Conservation (phyloP, 2,797 vertebrate genomes). For the Liasis olivaceus region DNA sequence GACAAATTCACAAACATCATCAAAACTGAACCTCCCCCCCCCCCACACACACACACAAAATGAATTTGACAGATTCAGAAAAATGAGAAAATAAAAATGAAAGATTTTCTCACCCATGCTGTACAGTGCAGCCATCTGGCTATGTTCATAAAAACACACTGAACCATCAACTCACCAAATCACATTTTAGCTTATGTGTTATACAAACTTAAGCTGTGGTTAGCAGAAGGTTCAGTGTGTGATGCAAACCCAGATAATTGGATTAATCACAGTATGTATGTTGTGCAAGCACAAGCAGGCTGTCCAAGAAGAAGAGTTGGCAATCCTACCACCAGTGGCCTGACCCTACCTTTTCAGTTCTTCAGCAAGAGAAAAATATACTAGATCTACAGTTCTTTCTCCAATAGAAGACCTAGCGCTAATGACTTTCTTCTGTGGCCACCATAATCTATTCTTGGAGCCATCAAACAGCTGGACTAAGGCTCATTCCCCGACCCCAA, state of each 20-base stretch:
- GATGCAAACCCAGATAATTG: neutral
- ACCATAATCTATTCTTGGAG: neutral
- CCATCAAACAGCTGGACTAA: constrained; percentile 18
- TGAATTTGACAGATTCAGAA: neutral
- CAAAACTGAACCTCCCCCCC: neutral
- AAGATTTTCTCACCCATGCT: neutral
- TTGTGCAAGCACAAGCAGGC: neutral
- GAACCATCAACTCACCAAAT: neutral
- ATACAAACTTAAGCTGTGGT: neutral
- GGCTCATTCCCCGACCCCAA: neutral
- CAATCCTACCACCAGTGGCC: neutral
- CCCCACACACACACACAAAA: neutral
- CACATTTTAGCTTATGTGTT: neutral
- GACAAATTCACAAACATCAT: neutral
- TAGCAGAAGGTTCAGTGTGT: neutral
- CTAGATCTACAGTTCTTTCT: neutral
- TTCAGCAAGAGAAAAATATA: neutral
- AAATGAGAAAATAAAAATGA: neutral
- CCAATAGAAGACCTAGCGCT: neutral
- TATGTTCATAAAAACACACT: neutral
- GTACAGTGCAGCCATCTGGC: neutral
- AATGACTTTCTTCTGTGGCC: neutral
- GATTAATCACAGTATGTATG: neutral
- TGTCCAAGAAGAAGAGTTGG: neutral
- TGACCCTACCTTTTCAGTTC: neutral